Base-by-base conservation (phyloP, 2,888 invertebrate genomes). In the Epistrophe grossulariae region DNA sequence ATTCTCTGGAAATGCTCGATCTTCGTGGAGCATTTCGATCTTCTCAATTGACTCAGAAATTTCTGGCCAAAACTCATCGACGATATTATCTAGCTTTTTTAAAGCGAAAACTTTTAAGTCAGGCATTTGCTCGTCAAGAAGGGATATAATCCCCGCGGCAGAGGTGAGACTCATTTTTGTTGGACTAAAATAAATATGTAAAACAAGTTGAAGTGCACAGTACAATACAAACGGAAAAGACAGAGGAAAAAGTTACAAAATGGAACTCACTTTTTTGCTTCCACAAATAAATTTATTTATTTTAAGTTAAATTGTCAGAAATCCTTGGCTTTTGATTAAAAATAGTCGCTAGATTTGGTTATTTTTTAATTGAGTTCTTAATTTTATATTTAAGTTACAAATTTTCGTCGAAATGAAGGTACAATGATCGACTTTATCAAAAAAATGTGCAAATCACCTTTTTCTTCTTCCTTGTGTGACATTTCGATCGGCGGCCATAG, bases 1-100 rank as follows among this genome's bases (percentile, higher is more conserved):
- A 91, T 98, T 97, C 91, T 99, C 97, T 48, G 95, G 95, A 93
- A 99, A 97, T 48, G 94, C 94, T 91, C 97, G 96, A 91, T 99
- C 98, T 93, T 99, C 99, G 91, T 99, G 98, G 38, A 99, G 94
- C 92, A 98, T 97, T 94, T 99, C 99, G 91, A 99, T 99, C 94
- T 98, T 99, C 91, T 97, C 97, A 90, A 99, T 98, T 15, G 98
- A 97, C 93, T 99, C 99, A 0, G 99, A 98, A 90, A 99, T 99
- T 94, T 99, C 99, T 10, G 99, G 98, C 99, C 99, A 99, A 94
- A 99, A 99, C 92, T 98, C 97, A 93, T 99, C 98, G 1, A 99
- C 99, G 90, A 99, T 97, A 91, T 95, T 95, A 93, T 99, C 97
- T 90, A 99, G 94, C 92, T 98, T 98, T 91, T 96, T 96, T 90